These are phyloP conservation scores for Dusona sp. DNA, from an alignment of 2,888 invertebrate species.

Conservation along the genomic window DNA sequence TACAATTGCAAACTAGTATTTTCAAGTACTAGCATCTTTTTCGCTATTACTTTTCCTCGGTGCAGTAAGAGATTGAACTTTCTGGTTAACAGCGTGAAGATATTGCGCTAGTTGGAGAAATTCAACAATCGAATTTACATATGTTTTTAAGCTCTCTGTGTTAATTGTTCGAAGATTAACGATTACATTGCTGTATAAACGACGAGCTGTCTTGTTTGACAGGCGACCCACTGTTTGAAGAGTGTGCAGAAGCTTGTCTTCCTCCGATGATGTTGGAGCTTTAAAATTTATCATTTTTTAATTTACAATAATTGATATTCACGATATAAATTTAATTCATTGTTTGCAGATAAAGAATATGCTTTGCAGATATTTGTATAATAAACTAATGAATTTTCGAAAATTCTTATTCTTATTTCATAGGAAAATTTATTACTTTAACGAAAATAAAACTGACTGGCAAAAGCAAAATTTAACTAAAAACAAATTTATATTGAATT, in stretches of 20 bases:
- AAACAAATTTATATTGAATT: no score
- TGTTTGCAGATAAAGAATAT: not conserved
- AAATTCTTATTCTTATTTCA: no score
- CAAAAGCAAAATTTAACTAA: no score
- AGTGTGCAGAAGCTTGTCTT: conserved; percentile 89
- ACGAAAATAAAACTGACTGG: no score
- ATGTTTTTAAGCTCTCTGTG: conserved; percentile 77
- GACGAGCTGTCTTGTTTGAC: conserved; percentile 89
- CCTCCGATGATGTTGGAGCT: conserved; percentile 86
- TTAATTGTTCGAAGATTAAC: conserved; percentile 86
- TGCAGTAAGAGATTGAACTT: conserved; percentile 68
- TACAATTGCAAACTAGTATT: not conserved
- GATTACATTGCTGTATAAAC: conserved; percentile 89
- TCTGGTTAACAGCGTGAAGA: conserved; percentile 74
- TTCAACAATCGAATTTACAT: conserved; percentile 78
- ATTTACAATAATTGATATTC: not conserved
- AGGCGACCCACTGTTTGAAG: conserved; percentile 90
- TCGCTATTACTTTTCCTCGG: conserved; percentile 46
- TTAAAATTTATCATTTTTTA: not conserved
- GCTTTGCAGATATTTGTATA: not conserved
- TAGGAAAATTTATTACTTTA: no score
- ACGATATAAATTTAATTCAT: not conserved
- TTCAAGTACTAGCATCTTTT: conserved; percentile 17
- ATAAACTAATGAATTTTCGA: not conserved
- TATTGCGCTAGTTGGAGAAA: conserved; percentile 80